phyloP scores from a whole-genome alignment of 2,888 invertebrate genomes.

The Bugula neritina region DNA sequence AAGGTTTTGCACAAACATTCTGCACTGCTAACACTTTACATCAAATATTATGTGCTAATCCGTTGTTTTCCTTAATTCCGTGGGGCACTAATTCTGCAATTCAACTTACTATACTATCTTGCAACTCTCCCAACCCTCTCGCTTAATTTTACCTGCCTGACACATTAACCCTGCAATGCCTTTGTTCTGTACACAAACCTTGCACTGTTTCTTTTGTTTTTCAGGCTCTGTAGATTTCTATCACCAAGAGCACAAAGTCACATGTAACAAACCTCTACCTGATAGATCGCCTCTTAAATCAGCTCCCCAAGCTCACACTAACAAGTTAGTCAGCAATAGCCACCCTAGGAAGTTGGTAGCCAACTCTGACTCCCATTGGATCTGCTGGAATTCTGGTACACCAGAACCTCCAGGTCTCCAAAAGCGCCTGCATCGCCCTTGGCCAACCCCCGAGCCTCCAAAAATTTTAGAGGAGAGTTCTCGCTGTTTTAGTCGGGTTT shows the following conservation, averaged over 20 bases:
- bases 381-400: slow-evolving; percentile 21
- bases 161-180: no score
- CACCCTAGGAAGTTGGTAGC: background rate
- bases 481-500: slow-evolving; percentile 7
- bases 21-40: no score
- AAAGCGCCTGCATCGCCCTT: slow-evolving; percentile 13
- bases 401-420: slow-evolving; percentile 21
- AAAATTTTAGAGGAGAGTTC: background rate
- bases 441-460: slow-evolving; percentile 20
- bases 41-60: no score
- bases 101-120: no score
- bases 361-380: background rate
- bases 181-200: no score
- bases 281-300: background rate
- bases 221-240: slow-evolving; percentile 24
- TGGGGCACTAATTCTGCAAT: no score
- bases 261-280: background rate
- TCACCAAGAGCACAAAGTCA: slow-evolving; percentile 7
- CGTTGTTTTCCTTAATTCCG: no score
- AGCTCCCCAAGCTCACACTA: background rate
- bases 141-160: no score
- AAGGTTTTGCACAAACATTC: no score
- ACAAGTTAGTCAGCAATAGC: no score
- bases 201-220: slow-evolving; percentile 3
- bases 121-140: no score